Evolutionary conservation across 1,140 invertebrate genomes (phyloP), one percentile per base, ranked within the genome.

Genomic region (Euschistus heros): DNA sequence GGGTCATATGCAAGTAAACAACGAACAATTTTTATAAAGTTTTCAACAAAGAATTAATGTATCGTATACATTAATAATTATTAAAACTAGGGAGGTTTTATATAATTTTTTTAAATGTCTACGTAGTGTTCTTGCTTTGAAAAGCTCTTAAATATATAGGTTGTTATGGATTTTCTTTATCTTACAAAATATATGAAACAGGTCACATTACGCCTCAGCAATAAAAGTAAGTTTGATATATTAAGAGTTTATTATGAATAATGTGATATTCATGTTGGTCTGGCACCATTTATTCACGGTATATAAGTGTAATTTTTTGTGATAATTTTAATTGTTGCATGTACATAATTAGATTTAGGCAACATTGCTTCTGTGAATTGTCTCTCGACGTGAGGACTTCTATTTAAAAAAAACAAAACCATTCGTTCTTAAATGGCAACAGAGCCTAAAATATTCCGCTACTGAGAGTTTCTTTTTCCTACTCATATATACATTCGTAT

Each of bases 301-400:
- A 62, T 46, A 24, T 24, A 27, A 57, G 30, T 46, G 61, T 62
- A 62, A 62, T 62, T 62, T 61, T 62, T 62, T 62, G 61, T 62
- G 61, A 62, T 62, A 62, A 57, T 57, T 57, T 57, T 24, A 62
- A 62, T 62, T 62, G 37, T 62, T 42, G 61, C 61, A 62, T 62
- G 61, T 62, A 62, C 24, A 62, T 62, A 62, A 17, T 24, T 62
- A 62, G 22, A 24, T 17, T 7, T 46, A 46, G 42, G 44, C 44
- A 62, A 47, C 37, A 61, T 61, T 18, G 61, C 61, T 62, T 62
- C 6, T 62, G 61, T 46, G 61, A 47, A 20, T 37, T 42, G 61
- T 62, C 37, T 37, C 37, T 37, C 33, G 7, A 30, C 13, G n/a
- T 18, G 22, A 57, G 54, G 24, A 24, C 20, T 57, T 57, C 18